Evolutionary conservation across 1,140 invertebrate genomes (phyloP).

Genomic region (Neoseiulus cucumeris): DNA sequence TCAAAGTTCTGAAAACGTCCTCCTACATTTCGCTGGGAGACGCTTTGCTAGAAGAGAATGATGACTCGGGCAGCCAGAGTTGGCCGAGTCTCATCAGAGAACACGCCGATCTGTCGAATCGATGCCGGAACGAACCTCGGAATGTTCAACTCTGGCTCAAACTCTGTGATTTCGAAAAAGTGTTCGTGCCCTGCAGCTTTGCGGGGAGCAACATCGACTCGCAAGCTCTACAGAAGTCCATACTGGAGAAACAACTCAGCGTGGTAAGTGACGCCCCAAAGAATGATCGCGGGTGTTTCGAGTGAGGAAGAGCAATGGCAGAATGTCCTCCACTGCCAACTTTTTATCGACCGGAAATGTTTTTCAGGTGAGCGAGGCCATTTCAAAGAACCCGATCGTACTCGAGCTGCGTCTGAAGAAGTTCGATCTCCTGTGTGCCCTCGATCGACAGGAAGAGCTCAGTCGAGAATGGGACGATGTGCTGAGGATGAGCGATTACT

Average conservation of each 20-base stretch:
- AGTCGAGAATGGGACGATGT: slow-evolving; percentile 4
- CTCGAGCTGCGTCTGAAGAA: background rate
- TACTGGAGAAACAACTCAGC: slow-evolving; percentile 5
- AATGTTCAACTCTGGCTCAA: background rate
- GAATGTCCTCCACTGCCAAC: no score
- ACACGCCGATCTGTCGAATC: background rate
- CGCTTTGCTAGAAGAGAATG: background rate
- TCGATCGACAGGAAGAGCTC: background rate
- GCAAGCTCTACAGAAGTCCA: background rate
- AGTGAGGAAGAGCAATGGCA: no score
- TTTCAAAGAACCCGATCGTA: background rate
- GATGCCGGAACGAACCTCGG: background rate
- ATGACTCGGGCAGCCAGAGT: background rate
- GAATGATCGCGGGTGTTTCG: no score
- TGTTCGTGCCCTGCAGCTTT: background rate
- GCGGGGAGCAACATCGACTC: background rate
- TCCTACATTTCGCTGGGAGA: background rate
- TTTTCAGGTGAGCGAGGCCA: background rate
- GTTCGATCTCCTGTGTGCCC: background rate
- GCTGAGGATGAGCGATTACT: slow-evolving; percentile 7
- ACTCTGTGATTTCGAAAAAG: background rate
- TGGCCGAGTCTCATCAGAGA: background rate
- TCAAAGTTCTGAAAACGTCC: background rate
- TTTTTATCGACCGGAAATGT: background rate
- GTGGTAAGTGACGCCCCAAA: background rate